Evolutionary conservation across 2,113 vertebrate genomes (phyloP).

Genomic region (Stomatorhinus ivindoensis): DNA sequence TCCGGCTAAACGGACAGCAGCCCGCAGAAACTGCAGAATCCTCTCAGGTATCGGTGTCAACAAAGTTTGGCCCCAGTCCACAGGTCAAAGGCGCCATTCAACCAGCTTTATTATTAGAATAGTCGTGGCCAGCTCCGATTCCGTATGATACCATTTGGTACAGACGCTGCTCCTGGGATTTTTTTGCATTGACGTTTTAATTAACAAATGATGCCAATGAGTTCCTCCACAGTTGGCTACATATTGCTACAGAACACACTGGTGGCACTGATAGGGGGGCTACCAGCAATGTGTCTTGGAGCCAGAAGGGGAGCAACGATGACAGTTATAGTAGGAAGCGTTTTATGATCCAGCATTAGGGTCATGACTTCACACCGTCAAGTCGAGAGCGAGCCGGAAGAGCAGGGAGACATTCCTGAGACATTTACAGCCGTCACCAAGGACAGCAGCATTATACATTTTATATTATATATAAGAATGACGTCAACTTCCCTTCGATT

Average conservation of each 20-base stretch:
- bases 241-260: background rate
- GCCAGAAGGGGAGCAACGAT: background rate
- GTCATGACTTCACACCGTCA: conserved; percentile 2
- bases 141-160: background rate
- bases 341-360: conserved; percentile 14
- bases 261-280: background rate
- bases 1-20: background rate
- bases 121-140: background rate
- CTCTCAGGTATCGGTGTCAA: background rate
- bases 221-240: background rate
- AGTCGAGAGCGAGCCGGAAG: background rate
- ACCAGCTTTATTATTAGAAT: background rate
- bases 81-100: background rate
- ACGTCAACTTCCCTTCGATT: background rate
- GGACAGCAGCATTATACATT: background rate
- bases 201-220: background rate
- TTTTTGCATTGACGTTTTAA: background rate
- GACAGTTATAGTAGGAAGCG: conserved; percentile 12
- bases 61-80: background rate
- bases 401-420: background rate
- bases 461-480: background rate
- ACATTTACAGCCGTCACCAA: background rate
- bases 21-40: conserved; percentile 57
- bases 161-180: background rate
- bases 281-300: background rate